Base-by-base conservation (phyloP, 2,888 invertebrate genomes). In the Aphidoletes aphidimyza region DNA sequence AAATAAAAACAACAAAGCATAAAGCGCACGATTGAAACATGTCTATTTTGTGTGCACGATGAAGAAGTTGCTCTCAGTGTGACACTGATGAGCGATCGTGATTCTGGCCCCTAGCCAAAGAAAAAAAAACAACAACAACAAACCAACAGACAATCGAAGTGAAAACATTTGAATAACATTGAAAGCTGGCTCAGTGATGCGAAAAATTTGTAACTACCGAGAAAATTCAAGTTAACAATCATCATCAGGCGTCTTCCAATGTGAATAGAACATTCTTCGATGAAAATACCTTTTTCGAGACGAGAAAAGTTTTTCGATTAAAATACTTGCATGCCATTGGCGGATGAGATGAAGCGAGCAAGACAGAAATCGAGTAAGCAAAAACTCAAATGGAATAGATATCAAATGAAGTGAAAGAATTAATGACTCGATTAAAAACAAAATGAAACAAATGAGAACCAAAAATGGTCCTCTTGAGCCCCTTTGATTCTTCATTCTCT, bases 351-450 rank as follows among this genome's bases (percentile, higher is more conserved):
- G 69, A n/a, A 69, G 14, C 17, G 14, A 69, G 34, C 26, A 6
- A 81, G 2, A 81, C 2, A 81, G 36, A 37, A 81, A 37, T 36
- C 5, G 78, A 78, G 78, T n/a, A 78, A 26, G 8, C 1, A 78
- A 36, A 36, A 47, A 22, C 69, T n/a, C 81, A 37, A 22, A 81
- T 81, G 81, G n/a, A 81, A 81, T 69, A 69, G 69, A 69, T 81
- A 81, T 81, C 37, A 81, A 81, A 81, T 81, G 81, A 81, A 81
- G 81, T 81, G 81, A 81, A 81, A 81, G 81, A 81, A 81, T 81
- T 81, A 81, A 81, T 81, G 81, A 81, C 37, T 81, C 81, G 22
- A 37, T 81, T 81, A 37, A 81, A 81, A 81, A 81, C 81, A 81
- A 81, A 81, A 81, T 37, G 81, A 81, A 81, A 81, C 81, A 81